Evolutionary conservation across 2,113 vertebrate species (phyloP).

Genomic region (Eulacestoma nigropectus): DNA sequence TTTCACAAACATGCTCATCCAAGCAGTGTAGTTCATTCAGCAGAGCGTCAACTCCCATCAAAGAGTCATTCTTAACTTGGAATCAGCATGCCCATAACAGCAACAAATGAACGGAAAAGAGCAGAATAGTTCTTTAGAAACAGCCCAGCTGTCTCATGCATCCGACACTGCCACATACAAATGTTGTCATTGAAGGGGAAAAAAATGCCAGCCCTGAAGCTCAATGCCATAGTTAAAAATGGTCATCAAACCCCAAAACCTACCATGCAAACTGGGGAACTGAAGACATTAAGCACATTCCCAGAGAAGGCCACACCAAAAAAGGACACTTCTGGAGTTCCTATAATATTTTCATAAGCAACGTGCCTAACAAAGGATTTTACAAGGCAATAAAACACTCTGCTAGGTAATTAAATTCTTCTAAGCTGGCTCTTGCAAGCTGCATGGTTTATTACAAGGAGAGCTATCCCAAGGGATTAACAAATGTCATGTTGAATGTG

Average conservation of each 20-base stretch:
- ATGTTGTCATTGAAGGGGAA: constrained; percentile 21
- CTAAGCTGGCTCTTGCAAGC: background rate
- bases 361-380: background rate
- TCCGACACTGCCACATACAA: constrained; percentile 26
- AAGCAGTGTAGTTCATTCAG: constrained; percentile 45
- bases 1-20: constrained; percentile 25
- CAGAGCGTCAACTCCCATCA: constrained; percentile 8
- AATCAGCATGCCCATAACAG: constrained; percentile 18
- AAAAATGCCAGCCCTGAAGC: background rate
- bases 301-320: background rate
- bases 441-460: background rate
- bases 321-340: background rate
- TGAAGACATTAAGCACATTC: background rate
- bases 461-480: background rate
- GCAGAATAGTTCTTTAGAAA: constrained; percentile 60
- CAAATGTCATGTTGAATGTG: background rate
- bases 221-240: constrained; percentile 9
- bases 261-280: background rate
- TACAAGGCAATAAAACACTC: constrained; percentile 20
- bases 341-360: background rate
- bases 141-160: constrained; percentile 47
- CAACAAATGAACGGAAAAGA: constrained; percentile 57
- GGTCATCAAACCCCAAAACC: background rate
- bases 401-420: constrained; percentile 11
- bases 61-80: constrained; percentile 55